Conservation (phyloP, 2,888 invertebrate species). For the Acanthosepion esculentum region DNA sequence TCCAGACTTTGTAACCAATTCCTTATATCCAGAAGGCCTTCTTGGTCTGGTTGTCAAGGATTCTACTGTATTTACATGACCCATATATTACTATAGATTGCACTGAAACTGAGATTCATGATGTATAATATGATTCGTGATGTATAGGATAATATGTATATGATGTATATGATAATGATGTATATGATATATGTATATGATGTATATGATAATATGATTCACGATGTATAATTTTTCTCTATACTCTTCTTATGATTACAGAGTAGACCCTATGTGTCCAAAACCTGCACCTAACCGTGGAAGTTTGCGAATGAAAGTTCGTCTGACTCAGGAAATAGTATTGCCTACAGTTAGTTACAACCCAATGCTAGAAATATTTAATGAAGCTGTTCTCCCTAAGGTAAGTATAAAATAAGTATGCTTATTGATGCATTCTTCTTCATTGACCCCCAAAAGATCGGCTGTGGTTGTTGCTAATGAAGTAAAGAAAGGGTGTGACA, state of each 20-base stretch:
- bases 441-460: no score
- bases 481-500: no score
- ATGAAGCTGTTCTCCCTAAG: slow-evolving; percentile 56
- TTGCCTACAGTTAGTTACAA: slow-evolving; percentile 61
- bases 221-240: background rate
- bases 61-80: no score
- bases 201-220: background rate
- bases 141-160: no score
- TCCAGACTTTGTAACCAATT: no score
- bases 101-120: no score
- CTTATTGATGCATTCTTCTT: background rate
- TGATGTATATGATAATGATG: accelerated
- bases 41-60: no score
- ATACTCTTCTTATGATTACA: background rate
- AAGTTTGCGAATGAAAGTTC: slow-evolving; percentile 58
- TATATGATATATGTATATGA: no score
- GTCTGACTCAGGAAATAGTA: slow-evolving; percentile 61
- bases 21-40: no score
- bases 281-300: slow-evolving; percentile 53
- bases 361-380: slow-evolving; percentile 58
- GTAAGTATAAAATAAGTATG: slow-evolving; percentile 34
- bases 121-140: no score
- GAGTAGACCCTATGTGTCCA: slow-evolving; percentile 41
- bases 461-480: no score
- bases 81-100: no score